phyloP scores from a whole-genome alignment of 2,113 vertebrate species.

The Asarcornis scutulata region DNA sequence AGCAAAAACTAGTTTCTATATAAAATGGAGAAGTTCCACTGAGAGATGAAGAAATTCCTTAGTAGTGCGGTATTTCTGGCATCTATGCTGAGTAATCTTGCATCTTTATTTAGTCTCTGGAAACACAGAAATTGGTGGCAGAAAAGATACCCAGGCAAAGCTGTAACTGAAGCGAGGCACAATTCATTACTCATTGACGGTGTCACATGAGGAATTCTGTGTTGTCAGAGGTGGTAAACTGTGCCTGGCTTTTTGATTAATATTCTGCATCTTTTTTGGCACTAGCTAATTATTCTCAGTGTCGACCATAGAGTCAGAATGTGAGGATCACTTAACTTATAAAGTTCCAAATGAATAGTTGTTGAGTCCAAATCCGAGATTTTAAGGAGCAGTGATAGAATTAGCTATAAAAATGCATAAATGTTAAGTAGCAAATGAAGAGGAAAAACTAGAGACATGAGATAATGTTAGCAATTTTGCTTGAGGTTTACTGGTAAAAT shows the following conservation, averaged over 20 bases:
- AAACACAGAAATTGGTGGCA: neutral
- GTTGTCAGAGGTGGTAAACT: neutral
- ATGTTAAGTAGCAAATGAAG: neutral
- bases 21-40: neutral
- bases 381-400: neutral
- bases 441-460: neutral
- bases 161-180: neutral
- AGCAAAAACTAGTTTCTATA: neutral
- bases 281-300: neutral
- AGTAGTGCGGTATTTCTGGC: too few relatives aligned
- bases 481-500: neutral
- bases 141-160: neutral
- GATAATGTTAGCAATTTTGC: neutral
- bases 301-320: neutral
- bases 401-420: neutral
- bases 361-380: neutral
- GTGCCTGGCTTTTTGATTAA: neutral
- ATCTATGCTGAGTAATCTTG: neutral
- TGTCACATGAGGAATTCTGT: neutral
- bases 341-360: neutral
- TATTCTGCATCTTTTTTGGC: neutral
- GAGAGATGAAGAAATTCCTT: neutral
- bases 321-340: neutral
- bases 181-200: neutral
- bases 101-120: neutral